Percentiles rank a stretch among this genome's conserved stretches.
phyloP scores from a whole-genome alignment of 2,113 vertebrate species.

The Panthera uncia region DNA sequence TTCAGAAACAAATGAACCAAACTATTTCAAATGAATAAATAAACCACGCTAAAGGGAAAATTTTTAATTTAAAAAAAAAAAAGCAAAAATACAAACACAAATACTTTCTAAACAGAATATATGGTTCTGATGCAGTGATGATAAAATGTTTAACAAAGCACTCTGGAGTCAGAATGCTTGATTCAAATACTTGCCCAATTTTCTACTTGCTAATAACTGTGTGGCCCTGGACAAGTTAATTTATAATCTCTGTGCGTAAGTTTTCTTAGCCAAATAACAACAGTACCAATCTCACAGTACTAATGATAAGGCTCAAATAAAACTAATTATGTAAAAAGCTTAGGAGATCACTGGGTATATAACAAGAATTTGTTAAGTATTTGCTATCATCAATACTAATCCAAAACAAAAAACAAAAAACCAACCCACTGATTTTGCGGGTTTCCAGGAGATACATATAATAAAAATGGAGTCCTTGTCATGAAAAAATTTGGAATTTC shows the following conservation, averaged over 20 bases:
- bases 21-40: slow-evolving; percentile 7
- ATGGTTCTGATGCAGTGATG: neutral
- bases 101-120: neutral
- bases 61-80: neutral
- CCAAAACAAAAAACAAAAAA: neutral
- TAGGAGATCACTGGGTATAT: neutral
- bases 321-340: neutral
- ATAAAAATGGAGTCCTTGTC: neutral
- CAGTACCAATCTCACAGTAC: neutral
- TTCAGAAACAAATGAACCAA: neutral
- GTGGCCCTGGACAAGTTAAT: neutral
- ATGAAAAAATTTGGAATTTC: neutral
- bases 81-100: neutral
- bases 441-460: neutral
- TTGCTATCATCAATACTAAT: slow-evolving; percentile 11
- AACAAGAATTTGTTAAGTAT: slow-evolving; percentile 1
- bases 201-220: neutral
- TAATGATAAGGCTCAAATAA: slow-evolving; percentile 30
- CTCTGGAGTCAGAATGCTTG: neutral
- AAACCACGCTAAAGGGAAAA: neutral
- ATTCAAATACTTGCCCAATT: neutral
- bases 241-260: neutral
- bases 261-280: slow-evolving; percentile 44
- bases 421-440: neutral
- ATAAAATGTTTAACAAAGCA: slow-evolving; percentile 15